Percentiles rank a stretch among this genome's conserved stretches.
Conservation (phyloP, 1,140 invertebrate genomes). For the Batillaria attramentaria region DNA sequence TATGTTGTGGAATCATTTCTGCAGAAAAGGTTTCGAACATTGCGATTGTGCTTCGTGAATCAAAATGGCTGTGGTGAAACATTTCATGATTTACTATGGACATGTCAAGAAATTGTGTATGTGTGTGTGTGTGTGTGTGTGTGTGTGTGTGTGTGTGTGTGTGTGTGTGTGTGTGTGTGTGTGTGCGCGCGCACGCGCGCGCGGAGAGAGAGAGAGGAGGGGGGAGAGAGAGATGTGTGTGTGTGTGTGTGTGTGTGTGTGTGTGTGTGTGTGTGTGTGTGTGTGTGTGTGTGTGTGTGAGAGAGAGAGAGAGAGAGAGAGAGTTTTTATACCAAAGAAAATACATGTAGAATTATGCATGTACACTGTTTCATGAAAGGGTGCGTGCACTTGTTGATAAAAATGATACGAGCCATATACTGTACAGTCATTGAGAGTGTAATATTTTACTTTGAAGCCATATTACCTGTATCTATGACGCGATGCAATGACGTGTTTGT, state of each 20-base stretch:
- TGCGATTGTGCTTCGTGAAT: too few species aligned
- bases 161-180: not conserved
- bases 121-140: not conserved
- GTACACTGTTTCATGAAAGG: too few species aligned
- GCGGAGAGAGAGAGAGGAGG: not conserved
- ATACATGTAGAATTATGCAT: too few species aligned
- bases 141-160: not conserved
- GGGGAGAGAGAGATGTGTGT: not conserved
- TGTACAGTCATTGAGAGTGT: not conserved
- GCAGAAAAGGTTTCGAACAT: too few species aligned
- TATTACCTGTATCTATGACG: not conserved
- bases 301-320: not conserved
- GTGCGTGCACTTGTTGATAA: too few species aligned
- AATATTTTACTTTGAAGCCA: not conserved
- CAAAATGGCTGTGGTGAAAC: not conserved
- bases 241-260: conserved; percentile 24
- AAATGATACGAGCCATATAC: not conserved
- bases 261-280: not conserved
- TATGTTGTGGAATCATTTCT: too few species aligned
- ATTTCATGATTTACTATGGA: not conserved
- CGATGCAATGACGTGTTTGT: not conserved
- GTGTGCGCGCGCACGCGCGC: not conserved
- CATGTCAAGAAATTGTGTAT: not conserved
- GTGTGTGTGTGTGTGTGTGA: conserved; percentile 5
- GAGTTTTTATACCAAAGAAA: not conserved